Evolutionary conservation across 2,797 vertebrate species (phyloP).

Genomic region (Sitta carolinensis): DNA sequence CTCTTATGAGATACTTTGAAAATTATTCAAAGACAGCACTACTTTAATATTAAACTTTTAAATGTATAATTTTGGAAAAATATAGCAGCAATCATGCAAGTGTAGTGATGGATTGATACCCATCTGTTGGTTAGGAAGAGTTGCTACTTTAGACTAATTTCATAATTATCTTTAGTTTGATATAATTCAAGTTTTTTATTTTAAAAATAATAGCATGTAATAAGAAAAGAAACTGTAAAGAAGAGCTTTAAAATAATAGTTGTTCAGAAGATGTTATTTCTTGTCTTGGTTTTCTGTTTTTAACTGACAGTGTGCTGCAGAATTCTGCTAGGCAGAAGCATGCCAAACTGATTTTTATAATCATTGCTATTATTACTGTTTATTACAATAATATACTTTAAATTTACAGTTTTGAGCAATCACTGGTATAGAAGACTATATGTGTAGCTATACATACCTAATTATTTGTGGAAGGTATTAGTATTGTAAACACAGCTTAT

Average conservation of each 20-base stretch:
- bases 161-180: not conserved
- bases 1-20: not conserved
- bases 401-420: conserved; percentile 24
- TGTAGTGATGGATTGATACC: not conserved
- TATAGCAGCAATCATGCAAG: not conserved
- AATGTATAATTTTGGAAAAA: not conserved
- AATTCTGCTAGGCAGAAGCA: not conserved
- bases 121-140: not conserved
- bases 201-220: not conserved
- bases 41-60: not conserved
- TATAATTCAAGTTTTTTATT: not conserved
- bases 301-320: not conserved
- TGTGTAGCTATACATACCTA: conserved; percentile 25
- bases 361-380: conserved; percentile 11
- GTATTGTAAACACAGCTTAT: conserved; percentile 40
- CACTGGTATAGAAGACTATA: not conserved
- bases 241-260: not conserved
- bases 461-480: conserved; percentile 63
- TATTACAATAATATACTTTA: conserved; percentile 10
- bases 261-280: not conserved
- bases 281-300: not conserved
- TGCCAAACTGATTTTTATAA: conserved; percentile 16
- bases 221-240: not conserved
- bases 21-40: not conserved
- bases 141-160: not conserved